Evolutionary conservation across 2,888 invertebrate genomes (phyloP), one percentile per base, ranked within the genome.

Genomic region (Phaedon cochleariae): DNA sequence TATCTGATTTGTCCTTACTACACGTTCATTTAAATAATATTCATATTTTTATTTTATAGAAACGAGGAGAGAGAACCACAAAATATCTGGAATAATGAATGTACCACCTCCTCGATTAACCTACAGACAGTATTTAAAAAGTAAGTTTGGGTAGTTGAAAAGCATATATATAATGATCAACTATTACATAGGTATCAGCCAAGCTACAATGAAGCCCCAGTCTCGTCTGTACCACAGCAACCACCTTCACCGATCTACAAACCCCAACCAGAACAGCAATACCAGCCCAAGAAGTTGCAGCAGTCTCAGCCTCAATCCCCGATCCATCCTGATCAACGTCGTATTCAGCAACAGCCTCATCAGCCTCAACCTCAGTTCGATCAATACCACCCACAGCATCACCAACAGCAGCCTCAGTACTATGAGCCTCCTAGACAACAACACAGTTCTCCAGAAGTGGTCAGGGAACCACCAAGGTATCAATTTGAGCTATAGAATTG

Each of bases 141-240:
- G n/a, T n/a, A n/a, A n/a, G n/a, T n/a, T n/a, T n/a, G n/a, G n/a
- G n/a, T n/a, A n/a, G n/a, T n/a, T n/a, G n/a, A n/a, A n/a, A n/a
- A n/a, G n/a, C n/a, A n/a, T n/a, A n/a, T n/a, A n/a, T n/a, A n/a
- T n/a, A n/a, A n/a, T n/a, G n/a, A n/a, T n/a, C n/a, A n/a, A n/a
- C n/a, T n/a, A n/a, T n/a, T n/a, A n/a, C n/a, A n/a, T n/a, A n/a
- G 70, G 37, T 67, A 65, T 37, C 88, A 88, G 70, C 88, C 88
- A 18, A 68, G 69, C n/a, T 62, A 63, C 12, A 53, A 58, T 41
- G 69, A 71, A 48, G 60, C 65, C 15, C 74, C 69, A 54, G 59
- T 69, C 57, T 73, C 76, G 17, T 73, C 76, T 58, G 74, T 72
- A 60, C 73, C 71, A 65, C 74, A 75, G 64, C 73, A 70, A 37